Evolutionary conservation across 2,888 invertebrate genomes (phyloP), one percentile per base, ranked within the genome.

Genomic region (Gerosis bhagava): DNA sequence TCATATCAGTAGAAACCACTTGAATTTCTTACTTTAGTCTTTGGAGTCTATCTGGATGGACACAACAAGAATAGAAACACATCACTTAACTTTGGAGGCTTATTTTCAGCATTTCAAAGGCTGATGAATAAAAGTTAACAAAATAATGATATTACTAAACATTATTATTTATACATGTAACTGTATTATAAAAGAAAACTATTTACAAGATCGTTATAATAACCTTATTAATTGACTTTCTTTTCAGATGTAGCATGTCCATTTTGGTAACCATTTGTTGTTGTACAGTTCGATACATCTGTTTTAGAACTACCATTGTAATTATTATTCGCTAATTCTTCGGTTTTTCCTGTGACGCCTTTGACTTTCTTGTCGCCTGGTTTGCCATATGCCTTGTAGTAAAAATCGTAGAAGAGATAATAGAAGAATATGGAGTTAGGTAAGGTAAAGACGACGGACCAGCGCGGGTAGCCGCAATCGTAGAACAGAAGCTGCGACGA

Each of bases 381-480:
- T 51, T 73, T 81, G 1, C 83, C 83, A 73, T 96, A 96, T 0
- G 95, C 92, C 67, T 94, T 93, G 63, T 94, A 93, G 82, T 98
- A 98, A 89, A 98, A 98, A 67, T 97, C 95, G 51, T 94, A 93
- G 88, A 98, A 98, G 53, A 98, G 91, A 72, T 96, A 93, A 78
- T 97, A 96, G 90, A 98, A 98, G 91, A 98, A 95, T 41, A 97
- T 92, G 6, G 96, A 96, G 82, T 98, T 98, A 6, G 96, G 94
- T 12, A 97, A 91, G 39, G 97, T 97, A 78, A 97, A 94, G 67
- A 92, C 91, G 28, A 95, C 91, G 5, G 94, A 92, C 92, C 94
- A 95, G 59, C 93, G 90, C 2, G 98, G 98, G 75, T 96, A 98
- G 39, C 95, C 94, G 82, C 98, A 98, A 60, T 96, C 95, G 67